A percentile compares a stretch with the other conserved stretches of the same genome.
These are phyloP conservation scores for Rhopalosiphum maidis DNA, from an alignment of 1,140 invertebrate genomes.

Conservation along the genomic window DNA sequence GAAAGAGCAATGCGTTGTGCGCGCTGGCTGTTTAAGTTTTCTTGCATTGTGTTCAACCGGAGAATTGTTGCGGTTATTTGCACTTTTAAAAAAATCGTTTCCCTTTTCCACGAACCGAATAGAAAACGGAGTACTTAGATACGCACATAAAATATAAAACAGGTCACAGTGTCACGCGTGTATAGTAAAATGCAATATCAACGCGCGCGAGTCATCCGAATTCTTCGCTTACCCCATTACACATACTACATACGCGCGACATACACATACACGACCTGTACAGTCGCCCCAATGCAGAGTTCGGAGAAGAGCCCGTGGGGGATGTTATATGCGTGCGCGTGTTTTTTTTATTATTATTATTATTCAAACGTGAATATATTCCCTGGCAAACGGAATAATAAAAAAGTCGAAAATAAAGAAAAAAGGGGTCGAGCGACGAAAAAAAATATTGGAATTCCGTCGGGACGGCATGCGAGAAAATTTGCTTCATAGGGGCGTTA, in stretches of 20 bases:
- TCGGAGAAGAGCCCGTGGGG: background rate
- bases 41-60: background rate
- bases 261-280: background rate
- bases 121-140: background rate
- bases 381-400: conserved; percentile 21
- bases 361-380: background rate
- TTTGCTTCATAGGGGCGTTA: background rate
- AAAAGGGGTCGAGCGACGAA: background rate
- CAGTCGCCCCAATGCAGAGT: background rate
- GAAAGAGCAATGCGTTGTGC: background rate
- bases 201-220: background rate
- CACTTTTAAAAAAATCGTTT: conserved; percentile 7
- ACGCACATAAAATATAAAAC: conserved; percentile 25
- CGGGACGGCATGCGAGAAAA: background rate
- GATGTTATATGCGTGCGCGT: background rate
- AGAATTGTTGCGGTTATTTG: conserved; percentile 17
- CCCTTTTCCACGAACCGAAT: background rate
- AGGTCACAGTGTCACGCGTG: background rate
- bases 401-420: conserved; percentile 36
- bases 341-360: background rate
- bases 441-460: background rate
- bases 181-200: conserved; percentile 35
- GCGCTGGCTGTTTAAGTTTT: background rate
- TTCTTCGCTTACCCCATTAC: background rate
- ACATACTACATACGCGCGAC: background rate